A percentile compares a stretch with the other conserved stretches of the same genome.
Evolutionary conservation across 2,797 vertebrate species (phyloP).

Genomic region (Octomys mimax): DNA sequence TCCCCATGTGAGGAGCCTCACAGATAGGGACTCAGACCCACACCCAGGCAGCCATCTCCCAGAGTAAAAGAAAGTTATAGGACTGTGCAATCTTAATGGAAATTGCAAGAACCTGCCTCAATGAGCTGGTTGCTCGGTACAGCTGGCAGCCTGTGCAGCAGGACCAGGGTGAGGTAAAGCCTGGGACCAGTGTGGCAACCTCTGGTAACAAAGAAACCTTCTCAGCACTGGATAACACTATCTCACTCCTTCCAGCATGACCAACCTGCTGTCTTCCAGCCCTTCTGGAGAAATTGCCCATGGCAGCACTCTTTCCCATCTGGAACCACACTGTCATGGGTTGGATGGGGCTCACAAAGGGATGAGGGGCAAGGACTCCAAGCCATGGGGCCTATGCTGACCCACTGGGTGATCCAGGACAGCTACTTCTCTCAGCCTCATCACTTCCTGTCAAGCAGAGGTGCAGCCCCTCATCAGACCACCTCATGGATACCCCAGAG

Average conservation of each 20-base stretch:
- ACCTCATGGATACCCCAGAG: not conserved
- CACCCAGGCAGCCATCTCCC: conserved; percentile 80
- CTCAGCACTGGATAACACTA: conserved; percentile 77
- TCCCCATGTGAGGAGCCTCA: not conserved
- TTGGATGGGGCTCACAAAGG: not conserved
- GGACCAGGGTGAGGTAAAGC: conserved; percentile 66
- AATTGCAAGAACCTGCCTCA: conserved; percentile 37
- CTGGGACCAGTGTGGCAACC: conserved; percentile 57
- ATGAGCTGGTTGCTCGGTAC: not conserved
- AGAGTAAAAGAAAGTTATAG: conserved; percentile 80
- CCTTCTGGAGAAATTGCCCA: conserved; percentile 31
- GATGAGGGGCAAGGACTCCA: not conserved
- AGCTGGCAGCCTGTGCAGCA: not conserved
- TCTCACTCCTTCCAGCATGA: not conserved
- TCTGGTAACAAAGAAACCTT: conserved; percentile 75
- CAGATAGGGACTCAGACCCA: conserved; percentile 16
- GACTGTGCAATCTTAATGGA: conserved; percentile 73
- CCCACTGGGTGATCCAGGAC: not conserved
- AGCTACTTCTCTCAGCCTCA: not conserved
- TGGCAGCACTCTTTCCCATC: not conserved
- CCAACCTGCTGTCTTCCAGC: conserved; percentile 49
- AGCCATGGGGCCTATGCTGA: not conserved
- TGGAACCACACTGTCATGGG: not conserved
- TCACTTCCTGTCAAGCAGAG: not conserved
- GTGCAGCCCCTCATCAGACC: not conserved